A percentile compares a stretch with the other conserved stretches of the same genome.
phyloP scores from a whole-genome alignment of 2,113 vertebrate genomes.

The Orycteropus afer region DNA sequence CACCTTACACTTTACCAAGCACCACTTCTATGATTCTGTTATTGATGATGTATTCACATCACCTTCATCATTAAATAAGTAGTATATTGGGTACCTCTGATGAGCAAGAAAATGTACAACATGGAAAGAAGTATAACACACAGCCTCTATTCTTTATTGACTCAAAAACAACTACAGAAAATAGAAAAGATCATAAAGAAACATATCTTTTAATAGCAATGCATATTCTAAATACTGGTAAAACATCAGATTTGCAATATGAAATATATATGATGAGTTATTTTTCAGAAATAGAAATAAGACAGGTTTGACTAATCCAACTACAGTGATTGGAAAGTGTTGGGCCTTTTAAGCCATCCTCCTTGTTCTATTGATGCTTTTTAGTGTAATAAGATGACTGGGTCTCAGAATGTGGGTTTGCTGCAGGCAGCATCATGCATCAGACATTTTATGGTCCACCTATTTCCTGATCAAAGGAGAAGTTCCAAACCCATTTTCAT shows the following conservation, averaged over 20 bases:
- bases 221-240: neutral
- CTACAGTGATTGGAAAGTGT: neutral
- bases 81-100: neutral
- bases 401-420: conserved; percentile 26
- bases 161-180: neutral
- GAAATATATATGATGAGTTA: neutral
- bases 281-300: neutral
- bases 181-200: neutral
- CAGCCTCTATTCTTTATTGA: neutral
- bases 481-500: conserved; percentile 77
- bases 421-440: conserved; percentile 49
- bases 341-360: conserved; percentile 9
- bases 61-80: neutral
- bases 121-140: neutral
- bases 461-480: conserved; percentile 78
- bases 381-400: neutral
- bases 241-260: neutral
- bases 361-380: conserved; percentile 1
- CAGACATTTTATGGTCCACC: conserved; percentile 71
- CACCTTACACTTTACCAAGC: neutral
- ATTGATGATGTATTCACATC: neutral
- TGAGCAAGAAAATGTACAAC: neutral
- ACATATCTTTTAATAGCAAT: neutral
- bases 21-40: neutral
- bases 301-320: neutral